phyloP scores from a whole-genome alignment of 2,888 invertebrate genomes.

The Spodoptera exigua region DNA sequence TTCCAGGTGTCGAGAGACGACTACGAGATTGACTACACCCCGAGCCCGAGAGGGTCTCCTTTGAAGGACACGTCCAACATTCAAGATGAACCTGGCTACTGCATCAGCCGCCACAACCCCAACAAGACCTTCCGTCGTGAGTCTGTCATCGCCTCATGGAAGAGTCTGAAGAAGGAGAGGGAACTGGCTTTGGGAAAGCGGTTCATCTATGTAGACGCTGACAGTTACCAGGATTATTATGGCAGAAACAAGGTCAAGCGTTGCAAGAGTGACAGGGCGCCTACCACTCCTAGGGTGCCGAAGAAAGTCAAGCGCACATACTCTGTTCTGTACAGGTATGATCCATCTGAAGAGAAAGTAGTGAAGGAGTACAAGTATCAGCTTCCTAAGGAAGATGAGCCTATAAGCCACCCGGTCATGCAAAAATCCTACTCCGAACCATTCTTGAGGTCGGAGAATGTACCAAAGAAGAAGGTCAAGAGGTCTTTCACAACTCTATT shows the following conservation, averaged over 20 bases:
- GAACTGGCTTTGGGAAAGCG: conserved; percentile 85
- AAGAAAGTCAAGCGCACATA: conserved; percentile 86
- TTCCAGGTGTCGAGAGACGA: conserved; percentile 86
- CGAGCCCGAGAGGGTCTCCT: conserved; percentile 83
- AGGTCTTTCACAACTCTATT: conserved; percentile 84
- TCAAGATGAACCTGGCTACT: conserved; percentile 80
- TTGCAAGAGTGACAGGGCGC: conserved; percentile 83
- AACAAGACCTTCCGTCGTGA: conserved; percentile 86
- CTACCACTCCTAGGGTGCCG: conserved; percentile 71
- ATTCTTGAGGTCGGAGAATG: conserved; percentile 75
- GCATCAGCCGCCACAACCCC: conserved; percentile 86
- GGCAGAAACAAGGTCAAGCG: conserved; percentile 84
- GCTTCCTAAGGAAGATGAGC: conserved; percentile 70
- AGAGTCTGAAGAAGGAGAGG: conserved; percentile 84
- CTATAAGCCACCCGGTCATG: conserved; percentile 61
- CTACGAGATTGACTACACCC: conserved; percentile 83
- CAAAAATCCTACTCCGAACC: conserved; percentile 83
- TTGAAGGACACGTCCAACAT: conserved; percentile 85
- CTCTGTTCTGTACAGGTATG: conserved; percentile 85
- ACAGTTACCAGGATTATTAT: conserved; percentile 82
- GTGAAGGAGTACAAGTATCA: conserved; percentile 86
- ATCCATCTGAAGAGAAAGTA: conserved; percentile 83
- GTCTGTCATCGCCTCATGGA: conserved; percentile 87
- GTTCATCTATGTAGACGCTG: conserved; percentile 82
- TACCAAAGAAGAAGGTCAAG: conserved; percentile 85